Base-by-base conservation (phyloP, 2,797 vertebrate genomes). In the Petrocephalus schoutedeni region DNA sequence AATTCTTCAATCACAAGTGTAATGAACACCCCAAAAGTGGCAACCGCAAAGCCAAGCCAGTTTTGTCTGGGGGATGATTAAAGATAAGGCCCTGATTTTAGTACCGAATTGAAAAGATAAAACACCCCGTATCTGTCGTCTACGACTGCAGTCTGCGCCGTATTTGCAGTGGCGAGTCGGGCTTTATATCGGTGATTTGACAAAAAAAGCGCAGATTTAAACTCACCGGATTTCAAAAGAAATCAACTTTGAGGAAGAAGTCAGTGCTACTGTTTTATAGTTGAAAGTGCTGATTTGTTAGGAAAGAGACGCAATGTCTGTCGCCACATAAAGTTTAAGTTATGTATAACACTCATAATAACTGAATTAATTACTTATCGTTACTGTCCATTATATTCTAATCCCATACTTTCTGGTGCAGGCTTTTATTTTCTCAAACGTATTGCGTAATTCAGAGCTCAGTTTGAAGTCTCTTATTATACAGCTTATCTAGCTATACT, bases 61-160 rank as follows among this genome's bases (percentile, higher is more conserved):
- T 84, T 83, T 84, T 49, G 56, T 84, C 57, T 61, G 77, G 57
- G 57, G 74, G 49, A n/a, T 45, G 53, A 41, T 77, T 56, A 10
- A 54, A 80, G 87, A 87, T 87, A 87, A 87, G 71, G 45, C 61
- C 86, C 61, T 87, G 86, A 87, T 67, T 87, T 87, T 32, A 74
- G 61, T 45, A 87, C 53, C 49, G 53, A 87, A 80, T 21, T 41
- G 53, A 36, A 74, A 53, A 54, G 86, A 87, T 77, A 87, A 87
- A 77, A 82, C 64, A 58, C 16, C 32, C 28, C 14, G 8, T 36
- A 80, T 77, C 54, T 57, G 19, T 19, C 41, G 53, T 41, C 51
- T 80, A 74, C 53, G 28, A 28, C 49, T 21, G 53, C 54, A 82
- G 67, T 82, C 87, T 21, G 56, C 58, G 9, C 2, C 53, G 28